A percentile compares a stretch with the other conserved stretches of the same genome.
Conservation (phyloP, 1,140 invertebrate genomes). For the Sminthurinus signatus region DNA sequence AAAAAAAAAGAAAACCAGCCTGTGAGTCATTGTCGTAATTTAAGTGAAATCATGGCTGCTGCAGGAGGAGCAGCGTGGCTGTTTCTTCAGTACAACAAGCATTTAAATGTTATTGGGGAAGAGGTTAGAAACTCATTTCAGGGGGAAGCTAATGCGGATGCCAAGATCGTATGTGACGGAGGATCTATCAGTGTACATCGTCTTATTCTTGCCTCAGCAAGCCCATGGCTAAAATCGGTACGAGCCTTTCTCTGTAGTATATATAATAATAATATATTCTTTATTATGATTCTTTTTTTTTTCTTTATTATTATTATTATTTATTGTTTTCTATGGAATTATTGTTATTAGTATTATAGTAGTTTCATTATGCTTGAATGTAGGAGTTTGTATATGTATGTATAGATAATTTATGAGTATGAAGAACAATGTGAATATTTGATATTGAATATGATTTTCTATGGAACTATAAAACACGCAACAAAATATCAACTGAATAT, state of each 20-base stretch:
- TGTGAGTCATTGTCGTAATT: not conserved
- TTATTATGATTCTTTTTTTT: no score
- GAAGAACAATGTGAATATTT: no score
- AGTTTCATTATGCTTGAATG: no score
- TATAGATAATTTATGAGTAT: no score
- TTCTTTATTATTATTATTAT: no score
- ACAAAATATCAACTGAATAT: no score
- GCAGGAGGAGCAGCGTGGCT: conserved; percentile 38
- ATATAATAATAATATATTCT: not conserved
- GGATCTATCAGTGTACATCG: conserved; percentile 39
- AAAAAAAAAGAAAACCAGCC: not conserved
- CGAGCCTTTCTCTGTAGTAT: conserved; percentile 5
- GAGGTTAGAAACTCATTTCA: conserved; percentile 40
- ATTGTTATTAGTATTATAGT: no score
- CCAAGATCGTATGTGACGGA: conserved; percentile 41
- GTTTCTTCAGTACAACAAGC: conserved; percentile 42
- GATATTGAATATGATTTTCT: no score
- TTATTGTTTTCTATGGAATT: no score
- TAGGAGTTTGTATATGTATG: no score
- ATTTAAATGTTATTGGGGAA: conserved; percentile 41
- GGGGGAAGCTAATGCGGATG: conserved; percentile 37
- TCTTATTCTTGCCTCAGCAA: conserved; percentile 40
- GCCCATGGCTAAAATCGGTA: conserved; percentile 41
- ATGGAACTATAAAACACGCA: no score
- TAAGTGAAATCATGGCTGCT: conserved; percentile 20